These are phyloP conservation scores for Pachypanchax playfairii DNA, from an alignment of 2,113 vertebrate genomes.

Conservation along the genomic window DNA sequence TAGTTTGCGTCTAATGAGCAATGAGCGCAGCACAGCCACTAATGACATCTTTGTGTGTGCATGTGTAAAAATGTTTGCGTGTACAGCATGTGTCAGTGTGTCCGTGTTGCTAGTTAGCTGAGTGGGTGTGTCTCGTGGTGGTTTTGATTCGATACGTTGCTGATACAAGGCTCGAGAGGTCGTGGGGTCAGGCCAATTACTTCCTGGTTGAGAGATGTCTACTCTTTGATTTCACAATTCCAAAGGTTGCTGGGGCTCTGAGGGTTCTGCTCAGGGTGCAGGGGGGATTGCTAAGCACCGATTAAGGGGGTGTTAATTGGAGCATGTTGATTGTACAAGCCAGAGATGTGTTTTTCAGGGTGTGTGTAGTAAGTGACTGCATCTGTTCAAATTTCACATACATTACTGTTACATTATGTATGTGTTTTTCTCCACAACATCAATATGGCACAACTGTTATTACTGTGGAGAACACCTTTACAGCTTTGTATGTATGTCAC, in stretches of 20 bases:
- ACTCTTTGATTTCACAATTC: constrained; percentile 93
- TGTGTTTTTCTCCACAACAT: constrained; percentile 7
- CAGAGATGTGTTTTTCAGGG: constrained; percentile 12
- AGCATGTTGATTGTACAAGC: constrained; percentile 77
- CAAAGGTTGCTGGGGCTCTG: constrained; percentile 79
- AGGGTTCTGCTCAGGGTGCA: constrained; percentile 72
- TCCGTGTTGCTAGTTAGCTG: constrained; percentile 90
- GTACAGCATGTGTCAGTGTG: constrained; percentile 38
- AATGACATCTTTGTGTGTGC: constrained; percentile 69
- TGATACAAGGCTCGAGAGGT: constrained; percentile 90
- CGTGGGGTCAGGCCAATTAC: constrained; percentile 97
- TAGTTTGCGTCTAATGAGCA: constrained; percentile 92
- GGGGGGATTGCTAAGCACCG: constrained; percentile 78
- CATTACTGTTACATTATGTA: not conserved
- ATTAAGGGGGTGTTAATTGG: constrained; percentile 95
- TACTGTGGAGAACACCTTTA: not conserved
- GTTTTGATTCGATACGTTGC: constrained; percentile 79
- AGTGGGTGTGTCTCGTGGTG: constrained; percentile 88
- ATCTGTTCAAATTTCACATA: constrained; percentile 31
- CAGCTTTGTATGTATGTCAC: not conserved
- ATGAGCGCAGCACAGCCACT: constrained; percentile 81
- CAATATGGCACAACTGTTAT: not conserved
- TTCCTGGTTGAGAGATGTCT: constrained; percentile 84
- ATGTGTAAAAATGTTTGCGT: constrained; percentile 34
- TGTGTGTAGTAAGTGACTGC: constrained; percentile 14